Evolutionary conservation across 92 coral and sea anemone genomes (phyloP).

Genomic region (Zoanthus gigantus): DNA sequence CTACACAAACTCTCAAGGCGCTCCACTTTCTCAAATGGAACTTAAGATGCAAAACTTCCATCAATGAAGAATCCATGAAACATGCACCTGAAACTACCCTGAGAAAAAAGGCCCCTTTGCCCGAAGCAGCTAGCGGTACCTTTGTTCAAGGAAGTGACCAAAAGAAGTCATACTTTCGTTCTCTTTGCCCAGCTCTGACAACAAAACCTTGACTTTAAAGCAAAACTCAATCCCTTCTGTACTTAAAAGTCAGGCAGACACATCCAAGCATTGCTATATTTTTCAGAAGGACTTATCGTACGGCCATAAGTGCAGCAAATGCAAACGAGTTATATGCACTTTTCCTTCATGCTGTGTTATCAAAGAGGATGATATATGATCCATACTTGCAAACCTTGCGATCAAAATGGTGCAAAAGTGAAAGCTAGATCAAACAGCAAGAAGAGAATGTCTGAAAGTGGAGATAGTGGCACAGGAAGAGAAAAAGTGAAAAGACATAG

Average conservation of each 20-base stretch:
- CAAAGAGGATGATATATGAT: constrained; percentile 7
- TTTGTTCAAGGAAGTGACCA: constrained; percentile 23
- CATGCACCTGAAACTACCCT: not conserved
- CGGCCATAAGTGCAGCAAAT: constrained; percentile 7
- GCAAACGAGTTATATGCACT: constrained; percentile 33
- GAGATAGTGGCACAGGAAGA: constrained; percentile 18
- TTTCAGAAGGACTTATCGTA: constrained; percentile 21
- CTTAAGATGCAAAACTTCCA: constrained; percentile 42
- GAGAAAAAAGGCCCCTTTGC: not conserved
- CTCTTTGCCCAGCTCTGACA: constrained; percentile 14
- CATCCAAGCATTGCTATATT: constrained; percentile 9
- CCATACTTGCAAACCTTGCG: constrained; percentile 12
- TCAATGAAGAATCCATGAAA: constrained; percentile 33
- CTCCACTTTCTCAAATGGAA: constrained; percentile 55
- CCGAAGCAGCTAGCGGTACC: constrained; percentile 5
- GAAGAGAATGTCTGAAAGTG: not conserved
- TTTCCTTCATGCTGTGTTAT: constrained; percentile 30
- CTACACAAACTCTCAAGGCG: constrained; percentile 39
- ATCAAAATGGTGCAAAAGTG: constrained; percentile 8
- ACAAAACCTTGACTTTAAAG: constrained; percentile 21
- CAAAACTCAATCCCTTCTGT: constrained; percentile 21
- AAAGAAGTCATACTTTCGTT: constrained; percentile 19
- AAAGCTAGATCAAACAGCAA: constrained; percentile 11
- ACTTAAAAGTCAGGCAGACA: constrained; percentile 1
- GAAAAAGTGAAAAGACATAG: constrained; percentile 7